Base-by-base conservation (phyloP, 1,140 invertebrate species). In the Chironomus tepperi region DNA sequence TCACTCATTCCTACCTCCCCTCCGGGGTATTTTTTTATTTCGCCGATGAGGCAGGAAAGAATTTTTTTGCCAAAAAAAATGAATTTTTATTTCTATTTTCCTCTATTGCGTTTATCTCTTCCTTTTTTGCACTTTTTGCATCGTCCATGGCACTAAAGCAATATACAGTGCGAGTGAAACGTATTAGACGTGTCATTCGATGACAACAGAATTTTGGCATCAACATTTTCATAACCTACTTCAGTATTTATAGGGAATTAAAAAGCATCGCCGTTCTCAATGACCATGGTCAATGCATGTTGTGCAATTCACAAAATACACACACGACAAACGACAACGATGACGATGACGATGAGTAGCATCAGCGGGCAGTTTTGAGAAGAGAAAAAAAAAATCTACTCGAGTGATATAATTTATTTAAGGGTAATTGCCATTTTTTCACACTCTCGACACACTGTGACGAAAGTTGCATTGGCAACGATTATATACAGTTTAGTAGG, bases 211-310 rank as follows among this genome's bases (percentile, higher is more conserved):
- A 57, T 57, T 70, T 70, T 70, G 65, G 19, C 65, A 70, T 16
- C 65, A 70, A 70, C 65, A 70, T 70, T 70, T 70, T 70, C 65
- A 70, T 70, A 70, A 70, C 65, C 65, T 70, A 70, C 65, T 70
- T 21, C 19, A 70, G 65, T 70, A 7, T 70, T 18, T 70, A 67
- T 16, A 10, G 65, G n/a, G 65, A 70, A 57, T 70, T 70, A 70
- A 19, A 70, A 70, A 19, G 65, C 65, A 70, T 70, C 65, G 18
- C 6, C 18, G 16, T 18, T 10, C 24, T 57, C 47, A n/a, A 57
- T 57, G 47, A 57, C 47, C 47, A 57, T 57, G 47, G 47, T 57
- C 47, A 57, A 57, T 57, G 47, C 47, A 57, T 57, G 47, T 57
- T 57, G 47, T 57, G 47, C 47, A 57, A 57, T 57, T 57, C n/a